Evolutionary conservation across 1,140 invertebrate species (phyloP).

Genomic region (Carposina sasakii): DNA sequence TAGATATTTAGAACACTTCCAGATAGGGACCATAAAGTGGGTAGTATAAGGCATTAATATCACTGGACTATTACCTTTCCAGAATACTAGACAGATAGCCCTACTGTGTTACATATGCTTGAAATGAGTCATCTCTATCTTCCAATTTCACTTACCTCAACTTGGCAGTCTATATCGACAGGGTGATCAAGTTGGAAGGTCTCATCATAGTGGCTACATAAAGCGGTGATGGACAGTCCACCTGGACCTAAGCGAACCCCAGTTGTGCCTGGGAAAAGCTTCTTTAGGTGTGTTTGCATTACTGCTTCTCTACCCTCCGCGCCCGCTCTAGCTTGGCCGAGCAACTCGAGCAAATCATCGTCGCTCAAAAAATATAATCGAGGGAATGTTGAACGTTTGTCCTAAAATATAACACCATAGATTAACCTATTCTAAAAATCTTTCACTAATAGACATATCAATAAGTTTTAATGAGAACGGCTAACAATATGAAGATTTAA

Average conservation of each 20-base stretch:
- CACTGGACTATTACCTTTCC: no score
- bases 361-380: conserved; percentile 97
- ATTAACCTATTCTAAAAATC: no score
- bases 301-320: conserved; percentile 84
- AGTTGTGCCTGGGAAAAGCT: conserved; percentile 90
- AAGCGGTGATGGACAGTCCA: conserved; percentile 53
- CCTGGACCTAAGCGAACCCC: conserved; percentile 57
- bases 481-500: no score
- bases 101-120: no score
- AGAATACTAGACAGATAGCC: no score
- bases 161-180: conserved; percentile 84
- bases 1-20: no score
- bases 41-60: no score
- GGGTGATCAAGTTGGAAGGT: conserved; percentile 86
- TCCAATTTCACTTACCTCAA: conserved; percentile 77
- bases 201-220: conserved; percentile 85
- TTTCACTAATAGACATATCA: no score
- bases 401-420: conserved; percentile 82
- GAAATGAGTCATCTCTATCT: no score
- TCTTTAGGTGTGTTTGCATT: conserved; percentile 94
- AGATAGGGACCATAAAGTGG: no score
- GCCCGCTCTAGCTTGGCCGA: conserved; percentile 82
- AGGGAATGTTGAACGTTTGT: conserved; percentile 94
- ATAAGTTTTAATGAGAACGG: no score
- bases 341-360: conserved; percentile 94